These are phyloP conservation scores for Scarus forsteni DNA, from an alignment of 2,797 vertebrate genomes.

Conservation along the genomic window DNA sequence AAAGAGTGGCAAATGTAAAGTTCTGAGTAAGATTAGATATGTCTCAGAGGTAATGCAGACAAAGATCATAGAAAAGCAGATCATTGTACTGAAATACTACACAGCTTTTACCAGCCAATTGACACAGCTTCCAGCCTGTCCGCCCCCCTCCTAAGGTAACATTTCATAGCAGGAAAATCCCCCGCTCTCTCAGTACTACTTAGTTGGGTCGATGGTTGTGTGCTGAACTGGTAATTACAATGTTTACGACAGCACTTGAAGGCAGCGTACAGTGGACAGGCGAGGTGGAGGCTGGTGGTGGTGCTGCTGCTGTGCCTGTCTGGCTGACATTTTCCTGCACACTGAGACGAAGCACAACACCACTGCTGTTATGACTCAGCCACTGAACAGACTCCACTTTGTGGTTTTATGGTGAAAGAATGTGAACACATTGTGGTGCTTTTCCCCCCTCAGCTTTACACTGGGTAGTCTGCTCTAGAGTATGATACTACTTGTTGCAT, in stretches of 20 bases:
- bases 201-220: constrained; percentile 60
- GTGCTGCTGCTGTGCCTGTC: constrained; percentile 73
- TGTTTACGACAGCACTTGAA: constrained; percentile 75
- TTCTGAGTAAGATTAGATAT: neutral
- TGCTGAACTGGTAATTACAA: constrained; percentile 77
- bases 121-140: constrained; percentile 53
- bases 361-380: constrained; percentile 81
- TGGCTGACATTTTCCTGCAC: constrained; percentile 81
- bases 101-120: constrained; percentile 50
- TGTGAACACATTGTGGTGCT: constrained; percentile 71
- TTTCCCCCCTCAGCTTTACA: constrained; percentile 44
- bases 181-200: constrained; percentile 52
- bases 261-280: constrained; percentile 66
- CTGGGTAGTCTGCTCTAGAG: constrained; percentile 38
- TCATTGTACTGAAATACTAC: constrained; percentile 48
- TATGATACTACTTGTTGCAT: constrained; percentile 53
- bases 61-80: constrained; percentile 31
- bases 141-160: constrained; percentile 59
- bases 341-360: constrained; percentile 82
- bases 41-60: constrained; percentile 20
- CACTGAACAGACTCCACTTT: constrained; percentile 82
- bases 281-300: constrained; percentile 68
- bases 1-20: constrained; percentile 15
- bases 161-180: constrained; percentile 70
- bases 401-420: constrained; percentile 83